Conservation (phyloP, 2,113 vertebrate genomes). For the Micromys minutus region DNA sequence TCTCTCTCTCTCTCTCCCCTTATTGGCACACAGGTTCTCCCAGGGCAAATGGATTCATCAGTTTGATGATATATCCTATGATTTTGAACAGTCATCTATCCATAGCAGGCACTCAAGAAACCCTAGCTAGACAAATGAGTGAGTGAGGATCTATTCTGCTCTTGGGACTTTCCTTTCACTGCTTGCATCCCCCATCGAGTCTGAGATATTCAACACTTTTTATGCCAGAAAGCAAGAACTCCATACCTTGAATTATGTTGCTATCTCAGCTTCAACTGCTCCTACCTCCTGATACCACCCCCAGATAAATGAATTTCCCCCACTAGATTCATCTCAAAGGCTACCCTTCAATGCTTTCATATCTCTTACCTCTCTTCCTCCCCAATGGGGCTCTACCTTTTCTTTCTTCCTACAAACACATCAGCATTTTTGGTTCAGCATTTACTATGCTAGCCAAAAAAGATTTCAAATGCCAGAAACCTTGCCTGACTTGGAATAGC, state of each 20-base stretch:
- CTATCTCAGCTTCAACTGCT: neutral
- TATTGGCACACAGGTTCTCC: neutral
- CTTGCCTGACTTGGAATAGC: neutral
- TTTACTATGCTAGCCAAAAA: neutral
- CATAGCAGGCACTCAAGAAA: neutral
- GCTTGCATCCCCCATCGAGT: neutral
- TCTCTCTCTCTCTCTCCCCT: neutral
- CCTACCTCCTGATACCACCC: neutral
- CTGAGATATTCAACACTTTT: neutral
- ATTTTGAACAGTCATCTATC: neutral
- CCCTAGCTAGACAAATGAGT: neutral
- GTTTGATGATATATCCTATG: neutral
- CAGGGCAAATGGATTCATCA: neutral
- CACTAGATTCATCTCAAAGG: neutral
- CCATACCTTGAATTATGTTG: neutral
- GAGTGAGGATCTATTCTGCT: neutral
- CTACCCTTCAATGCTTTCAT: neutral
- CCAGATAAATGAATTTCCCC: neutral
- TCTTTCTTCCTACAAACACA: neutral
- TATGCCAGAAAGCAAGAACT: neutral
- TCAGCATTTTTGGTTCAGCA: neutral
- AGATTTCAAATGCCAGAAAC: neutral
- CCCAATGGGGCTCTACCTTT: neutral
- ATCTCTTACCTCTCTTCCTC: neutral
- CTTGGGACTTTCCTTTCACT: neutral